These are phyloP conservation scores for Drosophila atroscutellata DNA, from an alignment of 2,888 invertebrate genomes.

Conservation along the genomic window DNA sequence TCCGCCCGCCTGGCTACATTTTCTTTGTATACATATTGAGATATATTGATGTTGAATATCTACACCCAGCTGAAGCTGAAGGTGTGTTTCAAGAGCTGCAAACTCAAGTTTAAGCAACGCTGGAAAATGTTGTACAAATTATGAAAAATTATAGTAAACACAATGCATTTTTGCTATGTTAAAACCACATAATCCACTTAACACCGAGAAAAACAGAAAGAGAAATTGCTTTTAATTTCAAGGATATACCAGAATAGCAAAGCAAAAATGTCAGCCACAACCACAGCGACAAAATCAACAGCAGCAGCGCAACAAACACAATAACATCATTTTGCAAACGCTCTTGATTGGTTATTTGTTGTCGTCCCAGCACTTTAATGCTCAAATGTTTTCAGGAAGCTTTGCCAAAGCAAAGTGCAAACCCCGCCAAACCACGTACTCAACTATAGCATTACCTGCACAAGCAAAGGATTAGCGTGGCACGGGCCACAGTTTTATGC, in stretches of 20 bases:
- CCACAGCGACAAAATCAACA: constrained; percentile 9
- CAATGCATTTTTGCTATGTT: constrained; percentile 6
- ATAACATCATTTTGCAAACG: constrained; percentile 35
- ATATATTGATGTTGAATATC: constrained; percentile 10
- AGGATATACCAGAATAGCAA: constrained; percentile 14
- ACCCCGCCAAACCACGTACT: background rate
- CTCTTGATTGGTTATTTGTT: constrained; percentile 17
- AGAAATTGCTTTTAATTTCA: constrained; percentile 18
- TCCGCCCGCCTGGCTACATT: constrained; percentile 60
- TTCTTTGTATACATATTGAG: constrained; percentile 37
- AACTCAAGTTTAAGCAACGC: constrained; percentile 6
- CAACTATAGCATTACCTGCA: constrained; percentile 22
- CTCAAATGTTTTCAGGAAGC: constrained; percentile 54
- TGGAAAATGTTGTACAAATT: background rate
- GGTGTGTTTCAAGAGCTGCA: background rate
- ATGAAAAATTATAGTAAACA: constrained; percentile 11
- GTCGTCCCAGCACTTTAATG: constrained; percentile 59
- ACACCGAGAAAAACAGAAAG: background rate
- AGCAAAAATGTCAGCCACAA: constrained; percentile 29
- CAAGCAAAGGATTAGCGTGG: constrained; percentile 45
- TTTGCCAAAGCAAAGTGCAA: constrained; percentile 39
- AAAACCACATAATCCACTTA: constrained; percentile 17
- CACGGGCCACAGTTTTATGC: constrained; percentile 32
- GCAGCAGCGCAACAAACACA: constrained; percentile 1
- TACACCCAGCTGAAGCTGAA: background rate